These are phyloP conservation scores for Conus ventricosus DNA, from an alignment of 1,140 invertebrate species.

Conservation along the genomic window DNA sequence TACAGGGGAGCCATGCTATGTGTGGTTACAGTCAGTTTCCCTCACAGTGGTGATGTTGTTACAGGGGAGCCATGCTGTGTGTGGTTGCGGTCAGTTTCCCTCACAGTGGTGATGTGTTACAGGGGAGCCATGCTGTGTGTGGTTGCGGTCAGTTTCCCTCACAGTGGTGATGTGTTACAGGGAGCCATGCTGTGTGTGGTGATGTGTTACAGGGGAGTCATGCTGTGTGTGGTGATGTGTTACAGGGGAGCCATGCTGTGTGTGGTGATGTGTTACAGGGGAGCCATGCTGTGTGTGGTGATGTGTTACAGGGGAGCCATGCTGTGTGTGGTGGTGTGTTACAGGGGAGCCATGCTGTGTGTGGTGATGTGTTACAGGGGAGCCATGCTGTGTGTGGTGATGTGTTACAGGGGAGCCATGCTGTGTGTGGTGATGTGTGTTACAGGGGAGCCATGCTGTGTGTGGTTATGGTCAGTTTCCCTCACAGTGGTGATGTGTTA, in stretches of 20 bases:
- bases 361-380: constrained; percentile 76
- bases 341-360: no score
- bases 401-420: constrained; percentile 84
- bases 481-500: not conserved
- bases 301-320: constrained; percentile 84
- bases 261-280: constrained; percentile 79
- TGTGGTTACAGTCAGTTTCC: constrained; percentile 77
- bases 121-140: constrained; percentile 93
- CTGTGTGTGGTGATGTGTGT: constrained; percentile 84
- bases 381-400: constrained; percentile 92
- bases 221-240: not conserved
- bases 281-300: no score
- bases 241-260: constrained; percentile 90
- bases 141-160: constrained; percentile 68
- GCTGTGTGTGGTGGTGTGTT: constrained; percentile 87
- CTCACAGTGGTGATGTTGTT: not conserved
- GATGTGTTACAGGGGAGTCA: constrained; percentile 73
- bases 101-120: constrained; percentile 1
- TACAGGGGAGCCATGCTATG: constrained; percentile 90
- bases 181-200: constrained; percentile 92
- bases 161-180: constrained; percentile 68
- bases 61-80: constrained; percentile 91
- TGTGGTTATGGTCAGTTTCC: constrained; percentile 77
- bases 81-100: constrained; percentile 76
- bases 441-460: constrained; percentile 90